These are phyloP conservation scores for Patiria pectinifera DNA, from an alignment of 53 echinoderm and acorn worm genomes.

Conservation along the genomic window DNA sequence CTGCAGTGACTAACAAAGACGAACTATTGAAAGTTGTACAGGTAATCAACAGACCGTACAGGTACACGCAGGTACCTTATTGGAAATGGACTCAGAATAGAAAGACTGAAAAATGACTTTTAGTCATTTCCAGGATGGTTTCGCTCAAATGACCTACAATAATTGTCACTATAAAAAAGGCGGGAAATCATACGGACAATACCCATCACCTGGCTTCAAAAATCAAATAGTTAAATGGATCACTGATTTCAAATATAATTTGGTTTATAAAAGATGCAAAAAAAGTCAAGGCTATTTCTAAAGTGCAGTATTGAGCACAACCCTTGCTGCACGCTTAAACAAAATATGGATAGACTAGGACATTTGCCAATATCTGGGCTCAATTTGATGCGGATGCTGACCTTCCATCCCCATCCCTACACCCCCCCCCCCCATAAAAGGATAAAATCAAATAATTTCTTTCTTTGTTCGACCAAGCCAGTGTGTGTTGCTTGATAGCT, in stretches of 20 bases:
- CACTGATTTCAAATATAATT: background rate
- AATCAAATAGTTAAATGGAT: conserved; percentile 20
- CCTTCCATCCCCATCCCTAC: no score
- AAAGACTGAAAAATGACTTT: no score
- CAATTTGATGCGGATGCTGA: no score
- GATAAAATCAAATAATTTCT: no score
- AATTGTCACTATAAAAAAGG: conserved; percentile 11
- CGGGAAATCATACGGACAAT: conserved; percentile 1
- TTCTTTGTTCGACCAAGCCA: no score
- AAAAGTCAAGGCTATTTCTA: background rate
- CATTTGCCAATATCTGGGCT: no score
- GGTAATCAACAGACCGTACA: background rate
- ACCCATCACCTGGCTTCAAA: conserved; percentile 18
- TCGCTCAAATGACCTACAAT: background rate
- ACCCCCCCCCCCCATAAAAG: no score
- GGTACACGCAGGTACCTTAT: background rate
- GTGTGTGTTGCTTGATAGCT: no score
- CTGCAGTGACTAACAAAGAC: background rate
- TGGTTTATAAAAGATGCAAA: background rate
- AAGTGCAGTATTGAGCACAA: background rate
- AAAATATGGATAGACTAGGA: no score
- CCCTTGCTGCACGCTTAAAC: no score
- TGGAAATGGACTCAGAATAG: background rate
- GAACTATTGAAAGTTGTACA: background rate
- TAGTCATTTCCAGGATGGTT: background rate